phyloP scores from a whole-genome alignment of 2,113 vertebrate species.

The Theristicus caerulescens region DNA sequence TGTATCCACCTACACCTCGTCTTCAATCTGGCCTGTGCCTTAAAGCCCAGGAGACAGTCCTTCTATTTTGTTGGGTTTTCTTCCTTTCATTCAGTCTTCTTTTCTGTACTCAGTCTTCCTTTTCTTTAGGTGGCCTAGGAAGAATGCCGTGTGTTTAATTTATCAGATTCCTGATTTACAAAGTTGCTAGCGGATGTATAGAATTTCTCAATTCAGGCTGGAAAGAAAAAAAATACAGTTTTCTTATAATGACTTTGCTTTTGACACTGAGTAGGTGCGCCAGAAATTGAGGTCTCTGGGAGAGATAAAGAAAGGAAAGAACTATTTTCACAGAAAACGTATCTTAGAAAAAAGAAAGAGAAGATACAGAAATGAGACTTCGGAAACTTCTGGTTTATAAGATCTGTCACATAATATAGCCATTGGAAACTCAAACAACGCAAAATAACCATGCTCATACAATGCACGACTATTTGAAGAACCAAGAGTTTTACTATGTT shows the following conservation, averaged over 20 bases:
- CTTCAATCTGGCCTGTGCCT: neutral
- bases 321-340: neutral
- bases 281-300: neutral
- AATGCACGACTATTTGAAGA: constrained; percentile 14
- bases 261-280: neutral
- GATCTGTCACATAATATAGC: neutral
- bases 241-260: neutral
- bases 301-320: neutral
- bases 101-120: neutral
- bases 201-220: neutral
- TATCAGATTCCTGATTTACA: neutral
- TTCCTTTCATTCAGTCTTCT: neutral
- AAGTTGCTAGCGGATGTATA: neutral
- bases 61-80: neutral
- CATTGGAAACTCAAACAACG: neutral
- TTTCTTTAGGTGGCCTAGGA: neutral
- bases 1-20: neutral
- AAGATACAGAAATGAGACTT: neutral
- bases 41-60: neutral
- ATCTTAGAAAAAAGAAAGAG: neutral
- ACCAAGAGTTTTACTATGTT: neutral
- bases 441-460: neutral
- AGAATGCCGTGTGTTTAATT: neutral
- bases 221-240: neutral
- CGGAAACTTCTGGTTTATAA: neutral